Evolutionary conservation across 2,888 invertebrate species (phyloP).

Genomic region (Drosophila mimica): DNA sequence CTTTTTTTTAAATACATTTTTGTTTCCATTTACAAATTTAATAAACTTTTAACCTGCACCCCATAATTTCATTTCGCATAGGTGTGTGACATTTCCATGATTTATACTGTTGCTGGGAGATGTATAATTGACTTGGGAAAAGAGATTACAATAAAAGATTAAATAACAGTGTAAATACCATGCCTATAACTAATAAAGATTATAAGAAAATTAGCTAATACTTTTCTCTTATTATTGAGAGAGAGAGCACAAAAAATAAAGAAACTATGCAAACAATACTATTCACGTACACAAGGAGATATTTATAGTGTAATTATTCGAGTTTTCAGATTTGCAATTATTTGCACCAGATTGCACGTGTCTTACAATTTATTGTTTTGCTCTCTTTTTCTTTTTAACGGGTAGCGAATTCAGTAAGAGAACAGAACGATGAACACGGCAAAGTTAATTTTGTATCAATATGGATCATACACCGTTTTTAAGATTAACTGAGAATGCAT

Average conservation of each 20-base stretch:
- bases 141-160: conserved; percentile 24
- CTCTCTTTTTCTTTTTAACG: background rate
- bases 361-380: background rate
- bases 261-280: conserved; percentile 10
- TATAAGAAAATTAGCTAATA: background rate
- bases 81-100: conserved; percentile 38
- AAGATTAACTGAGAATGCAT: conserved; percentile 5
- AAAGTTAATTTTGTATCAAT: conserved; percentile 7
- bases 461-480: conserved; percentile 14
- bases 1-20: conserved; percentile 22
- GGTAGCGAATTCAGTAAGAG: background rate
- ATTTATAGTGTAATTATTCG: conserved; percentile 8
- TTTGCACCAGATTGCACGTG: conserved; percentile 2
- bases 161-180: conserved; percentile 1
- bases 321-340: background rate
- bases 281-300: conserved; percentile 6
- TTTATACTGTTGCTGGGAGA: conserved; percentile 7
- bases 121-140: conserved; percentile 16
- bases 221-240: background rate
- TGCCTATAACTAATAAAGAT: background rate
- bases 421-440: conserved; percentile 1
- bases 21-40: conserved; percentile 20
- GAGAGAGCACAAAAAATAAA: background rate
- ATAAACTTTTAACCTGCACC: conserved; percentile 22
- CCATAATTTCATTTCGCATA: conserved; percentile 6